Conservation (phyloP, 2,888 invertebrate genomes). For the Platerodrilus igneus region DNA sequence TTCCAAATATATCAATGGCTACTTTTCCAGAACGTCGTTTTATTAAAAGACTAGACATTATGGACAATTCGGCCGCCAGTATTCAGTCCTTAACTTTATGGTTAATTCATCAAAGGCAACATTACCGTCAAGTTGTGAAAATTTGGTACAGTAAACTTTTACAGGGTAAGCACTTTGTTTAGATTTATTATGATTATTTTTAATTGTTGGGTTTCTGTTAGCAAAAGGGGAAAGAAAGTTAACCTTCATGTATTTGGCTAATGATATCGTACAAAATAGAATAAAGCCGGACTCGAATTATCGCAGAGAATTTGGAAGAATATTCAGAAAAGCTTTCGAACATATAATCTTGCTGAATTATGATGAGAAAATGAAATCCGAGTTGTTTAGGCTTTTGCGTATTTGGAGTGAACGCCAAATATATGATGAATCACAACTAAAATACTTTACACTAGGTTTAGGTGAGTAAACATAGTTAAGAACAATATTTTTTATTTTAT, state of each 20-base stretch:
- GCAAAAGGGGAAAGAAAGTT: conserved; percentile 81
- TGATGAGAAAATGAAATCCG: conserved; percentile 77
- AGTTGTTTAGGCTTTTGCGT: conserved; percentile 73
- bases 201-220: conserved; percentile 46
- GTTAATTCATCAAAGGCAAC: conserved; percentile 97
- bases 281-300: conserved; percentile 97
- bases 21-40: conserved; percentile 90
- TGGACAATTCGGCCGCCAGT: conserved; percentile 94
- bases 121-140: conserved; percentile 84
- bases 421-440: conserved; percentile 75
- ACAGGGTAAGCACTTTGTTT: conserved; percentile 62
- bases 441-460: conserved; percentile 67
- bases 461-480: conserved; percentile 43
- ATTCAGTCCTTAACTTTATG: conserved; percentile 96
- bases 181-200: conserved; percentile 2
- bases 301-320: conserved; percentile 78
- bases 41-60: conserved; percentile 80
- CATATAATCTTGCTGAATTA: conserved; percentile 70
- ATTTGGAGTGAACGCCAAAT: conserved; percentile 94
- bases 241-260: conserved; percentile 95
- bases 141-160: conserved; percentile 88
- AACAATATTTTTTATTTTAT: too few species aligned
- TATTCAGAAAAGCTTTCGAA: conserved; percentile 77
- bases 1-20: too few species aligned
- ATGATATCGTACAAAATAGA: conserved; percentile 99